Conservation (phyloP, 1,140 invertebrate genomes). For the Mycetomoellerius zeteki region DNA sequence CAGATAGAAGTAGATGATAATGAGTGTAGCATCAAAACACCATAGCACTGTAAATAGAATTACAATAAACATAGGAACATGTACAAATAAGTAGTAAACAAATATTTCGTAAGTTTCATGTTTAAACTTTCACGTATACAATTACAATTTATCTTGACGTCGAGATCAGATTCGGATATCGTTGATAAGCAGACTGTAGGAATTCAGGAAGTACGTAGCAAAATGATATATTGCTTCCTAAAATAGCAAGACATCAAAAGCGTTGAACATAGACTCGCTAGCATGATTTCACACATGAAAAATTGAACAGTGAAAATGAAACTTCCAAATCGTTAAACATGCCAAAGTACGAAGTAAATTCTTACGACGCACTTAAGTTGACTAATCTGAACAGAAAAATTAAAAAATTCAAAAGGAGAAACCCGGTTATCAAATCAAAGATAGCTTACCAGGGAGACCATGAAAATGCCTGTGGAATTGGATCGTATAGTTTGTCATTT, state of each 20-base stretch:
- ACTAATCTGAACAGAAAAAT: not conserved
- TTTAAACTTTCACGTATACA: not conserved
- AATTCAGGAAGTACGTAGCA: not conserved
- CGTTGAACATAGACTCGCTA: not conserved
- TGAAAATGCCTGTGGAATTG: not conserved
- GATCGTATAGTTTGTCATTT: constrained; percentile 18
- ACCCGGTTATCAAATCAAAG: constrained; percentile 13
- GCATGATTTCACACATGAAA: not conserved
- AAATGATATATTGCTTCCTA: constrained; percentile 29
- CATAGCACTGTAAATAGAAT: not conserved
- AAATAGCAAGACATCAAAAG: constrained; percentile 39
- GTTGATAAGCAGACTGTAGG: not conserved
- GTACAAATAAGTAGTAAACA: constrained; percentile 1
- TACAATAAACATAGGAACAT: not conserved
- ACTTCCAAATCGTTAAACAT: not conserved
- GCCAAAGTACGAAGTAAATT: not conserved
- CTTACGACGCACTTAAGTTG: not conserved
- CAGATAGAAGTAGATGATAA: not conserved
- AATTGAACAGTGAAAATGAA: not conserved
- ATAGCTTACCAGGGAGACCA: not conserved
- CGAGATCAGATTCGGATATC: not conserved
- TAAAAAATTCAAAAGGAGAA: not conserved
- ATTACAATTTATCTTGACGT: constrained; percentile 12
- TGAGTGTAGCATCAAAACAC: not conserved
- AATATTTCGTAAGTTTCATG: not conserved